Conservation (phyloP, 30 jellyfish, hydroid and myxozoan genomes). For the Chrysaora quinquecirrha region DNA sequence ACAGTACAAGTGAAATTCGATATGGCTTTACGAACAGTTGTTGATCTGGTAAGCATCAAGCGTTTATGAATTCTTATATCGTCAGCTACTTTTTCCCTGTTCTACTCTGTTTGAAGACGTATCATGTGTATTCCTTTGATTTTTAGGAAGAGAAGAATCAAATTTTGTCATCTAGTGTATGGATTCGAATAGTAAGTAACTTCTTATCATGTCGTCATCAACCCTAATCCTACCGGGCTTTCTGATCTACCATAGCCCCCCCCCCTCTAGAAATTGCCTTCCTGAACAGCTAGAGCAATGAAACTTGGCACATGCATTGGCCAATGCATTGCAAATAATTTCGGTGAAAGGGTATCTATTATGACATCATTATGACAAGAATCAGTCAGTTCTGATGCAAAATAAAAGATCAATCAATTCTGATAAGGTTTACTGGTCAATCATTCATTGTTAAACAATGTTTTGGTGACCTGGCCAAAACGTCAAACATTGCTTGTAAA, state of each 20-base stretch:
- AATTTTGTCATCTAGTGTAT: slow-evolving; percentile 49
- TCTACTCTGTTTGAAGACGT: too few relatives aligned
- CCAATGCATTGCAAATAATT: not conserved
- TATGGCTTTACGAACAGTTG: slow-evolving; percentile 67
- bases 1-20: slow-evolving; percentile 60
- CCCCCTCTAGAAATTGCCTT: too few relatives aligned
- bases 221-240: too few relatives aligned
- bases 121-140: not conserved
- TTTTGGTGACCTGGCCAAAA: not conserved
- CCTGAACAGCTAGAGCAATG: too few relatives aligned
- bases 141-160: slow-evolving; percentile 71
- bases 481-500: too few relatives aligned
- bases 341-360: too few relatives aligned
- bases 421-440: not conserved
- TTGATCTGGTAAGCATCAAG: slow-evolving; percentile 75
- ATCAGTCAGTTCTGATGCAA: too few relatives aligned
- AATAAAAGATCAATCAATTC: not conserved
- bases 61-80: not conserved
- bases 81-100: not conserved
- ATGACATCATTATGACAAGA: too few relatives aligned
- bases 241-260: too few relatives aligned
- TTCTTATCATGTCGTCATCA: too few relatives aligned
- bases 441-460: not conserved
- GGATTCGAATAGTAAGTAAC: slow-evolving; percentile 71
- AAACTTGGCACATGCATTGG: too few relatives aligned